Evolutionary conservation across 2,888 invertebrate species (phyloP), one percentile per base, ranked within the genome.

Genomic region (Maniola hyperantus): DNA sequence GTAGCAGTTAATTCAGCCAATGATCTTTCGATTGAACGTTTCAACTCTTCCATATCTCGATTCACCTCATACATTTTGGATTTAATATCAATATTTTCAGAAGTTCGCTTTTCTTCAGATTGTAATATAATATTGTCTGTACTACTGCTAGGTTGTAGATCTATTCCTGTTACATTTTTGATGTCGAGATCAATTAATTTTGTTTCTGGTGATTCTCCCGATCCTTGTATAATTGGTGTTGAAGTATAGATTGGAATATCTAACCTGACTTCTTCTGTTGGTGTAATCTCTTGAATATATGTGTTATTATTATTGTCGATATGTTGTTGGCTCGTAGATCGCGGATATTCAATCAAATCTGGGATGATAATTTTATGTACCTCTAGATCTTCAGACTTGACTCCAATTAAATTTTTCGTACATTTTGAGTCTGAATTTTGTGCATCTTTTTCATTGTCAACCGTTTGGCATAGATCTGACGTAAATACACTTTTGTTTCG

Each of bases 11-110:
- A 76, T 72, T 88, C 92, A 39, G 90, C 91, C 68, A 92, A 77
- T 20, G 92, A 91, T 68, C 81, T 84, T 77, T 92, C 92, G 65
- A 92, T 89, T 0, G 91, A 91, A 18, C 84, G 61, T 63, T 87
- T 83, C 55, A 92, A 75, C 62, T 88, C 91, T 73, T 91, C 89
- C 89, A 92, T 88, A 63, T 90, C 91, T 76, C 87, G 81, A 71
- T 88, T 90, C 0, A 91, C 91, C 77, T 91, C 91, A 76, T 90
- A 83, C 75, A 89, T 87, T 82, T 91, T 89, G 0, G 90, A 88
- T 78, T 89, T 90, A 1, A 90, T 74, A 72, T 88, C 88, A 5
- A 84, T 89, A 71, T 87, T 88, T 74, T 88, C 87, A 64, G n/a
- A 20, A 20, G 5, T 39, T 39, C 20, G 39, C 6, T 15, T 11